phyloP scores from a whole-genome alignment of 2,113 vertebrate species.

The Barnardius zonarius region DNA sequence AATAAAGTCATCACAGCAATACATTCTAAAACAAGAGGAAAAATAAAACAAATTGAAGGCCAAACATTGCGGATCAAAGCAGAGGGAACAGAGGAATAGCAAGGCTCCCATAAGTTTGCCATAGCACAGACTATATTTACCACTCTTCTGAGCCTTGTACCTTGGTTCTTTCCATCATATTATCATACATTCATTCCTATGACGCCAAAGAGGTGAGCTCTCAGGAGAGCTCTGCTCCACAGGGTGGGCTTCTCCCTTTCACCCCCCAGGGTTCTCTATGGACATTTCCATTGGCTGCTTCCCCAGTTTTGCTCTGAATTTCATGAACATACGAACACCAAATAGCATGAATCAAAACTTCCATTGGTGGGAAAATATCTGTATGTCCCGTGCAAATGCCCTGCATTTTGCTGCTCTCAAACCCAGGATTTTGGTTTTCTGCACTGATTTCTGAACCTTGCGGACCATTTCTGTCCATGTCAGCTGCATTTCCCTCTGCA shows the following conservation, averaged over 20 bases:
- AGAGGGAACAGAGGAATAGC: background rate
- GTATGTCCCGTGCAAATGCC: rapidly evolving
- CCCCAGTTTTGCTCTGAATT: background rate
- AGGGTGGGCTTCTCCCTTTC: rapidly evolving
- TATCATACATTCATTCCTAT: no score
- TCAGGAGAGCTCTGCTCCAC: background rate
- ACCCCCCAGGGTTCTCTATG: background rate
- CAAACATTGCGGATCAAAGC: background rate
- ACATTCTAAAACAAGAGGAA: background rate
- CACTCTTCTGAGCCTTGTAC: background rate
- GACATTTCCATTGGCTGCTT: background rate
- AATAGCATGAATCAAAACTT: background rate
- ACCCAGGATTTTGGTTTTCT: background rate
- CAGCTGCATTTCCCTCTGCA: background rate
- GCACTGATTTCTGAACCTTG: background rate
- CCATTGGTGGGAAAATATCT: background rate
- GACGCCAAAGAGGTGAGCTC: background rate
- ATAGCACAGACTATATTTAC: rapidly evolving
- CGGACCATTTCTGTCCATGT: background rate
- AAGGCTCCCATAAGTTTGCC: background rate
- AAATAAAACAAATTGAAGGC: background rate
- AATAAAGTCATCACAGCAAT: background rate
- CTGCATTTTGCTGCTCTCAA: background rate
- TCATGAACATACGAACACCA: background rate
- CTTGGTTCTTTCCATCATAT: background rate